Percentiles rank a stretch among this genome's conserved stretches.
These are phyloP conservation scores for Cylloceria caligata DNA, from an alignment of 2,888 invertebrate genomes.

Conservation along the genomic window DNA sequence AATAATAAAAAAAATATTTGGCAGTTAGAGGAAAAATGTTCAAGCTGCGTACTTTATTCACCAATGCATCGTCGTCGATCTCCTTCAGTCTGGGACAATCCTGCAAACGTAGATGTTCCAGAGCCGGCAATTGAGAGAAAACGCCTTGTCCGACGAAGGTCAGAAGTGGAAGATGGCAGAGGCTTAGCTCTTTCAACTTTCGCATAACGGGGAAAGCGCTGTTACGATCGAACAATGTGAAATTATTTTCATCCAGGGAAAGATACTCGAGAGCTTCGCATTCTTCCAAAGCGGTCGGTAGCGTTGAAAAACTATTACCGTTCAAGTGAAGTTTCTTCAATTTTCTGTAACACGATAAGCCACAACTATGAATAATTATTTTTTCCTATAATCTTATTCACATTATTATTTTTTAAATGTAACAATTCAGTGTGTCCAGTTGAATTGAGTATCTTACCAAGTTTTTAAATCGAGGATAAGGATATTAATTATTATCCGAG, in stretches of 20 bases:
- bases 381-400: too few species aligned
- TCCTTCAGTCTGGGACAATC: slow-evolving; percentile 87
- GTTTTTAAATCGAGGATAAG: too few species aligned
- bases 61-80: slow-evolving; percentile 88
- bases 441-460: too few species aligned
- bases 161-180: slow-evolving; percentile 89
- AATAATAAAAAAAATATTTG: slow-evolving; percentile 20
- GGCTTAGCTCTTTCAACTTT: slow-evolving; percentile 88
- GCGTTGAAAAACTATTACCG: slow-evolving; percentile 87
- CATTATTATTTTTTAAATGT: too few species aligned
- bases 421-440: too few species aligned
- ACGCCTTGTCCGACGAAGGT: slow-evolving; percentile 86
- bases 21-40: not conserved
- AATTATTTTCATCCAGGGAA: slow-evolving; percentile 90
- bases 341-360: slow-evolving; percentile 78
- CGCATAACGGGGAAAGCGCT: slow-evolving; percentile 88
- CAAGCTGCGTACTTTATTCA: slow-evolving; percentile 79
- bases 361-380: not conserved
- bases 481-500: too few species aligned
- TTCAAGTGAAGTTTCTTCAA: slow-evolving; percentile 89
- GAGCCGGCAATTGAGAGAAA: slow-evolving; percentile 86
- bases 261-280: slow-evolving; percentile 87
- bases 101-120: slow-evolving; percentile 87
- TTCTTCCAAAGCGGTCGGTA: slow-evolving; percentile 88
- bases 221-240: slow-evolving; percentile 86